Conservation (phyloP, 2,113 vertebrate genomes). For the Burhinus bistriatus region DNA sequence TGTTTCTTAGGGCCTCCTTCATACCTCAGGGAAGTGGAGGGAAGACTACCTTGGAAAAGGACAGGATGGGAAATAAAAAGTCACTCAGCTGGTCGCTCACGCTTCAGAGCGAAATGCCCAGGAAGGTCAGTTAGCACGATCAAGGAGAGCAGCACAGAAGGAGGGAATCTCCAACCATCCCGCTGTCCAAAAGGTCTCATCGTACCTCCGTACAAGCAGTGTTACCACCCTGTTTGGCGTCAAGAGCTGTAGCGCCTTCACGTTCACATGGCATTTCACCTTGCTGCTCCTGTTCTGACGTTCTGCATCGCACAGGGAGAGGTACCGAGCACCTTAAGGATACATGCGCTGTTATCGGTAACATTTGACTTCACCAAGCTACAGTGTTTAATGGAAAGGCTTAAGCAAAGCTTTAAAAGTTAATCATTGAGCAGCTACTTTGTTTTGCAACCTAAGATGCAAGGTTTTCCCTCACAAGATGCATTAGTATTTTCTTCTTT, state of each 20-base stretch:
- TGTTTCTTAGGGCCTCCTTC: neutral
- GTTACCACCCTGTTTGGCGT: too few species aligned
- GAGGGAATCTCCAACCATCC: neutral
- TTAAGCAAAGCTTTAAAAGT: neutral
- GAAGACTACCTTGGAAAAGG: neutral
- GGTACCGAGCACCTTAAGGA: too few species aligned
- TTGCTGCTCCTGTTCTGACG: neutral
- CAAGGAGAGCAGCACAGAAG: neutral
- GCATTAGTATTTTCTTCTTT: neutral
- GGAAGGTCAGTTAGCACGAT: too few species aligned
- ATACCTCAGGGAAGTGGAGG: neutral
- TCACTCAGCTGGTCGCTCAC: neutral
- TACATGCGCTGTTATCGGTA: neutral
- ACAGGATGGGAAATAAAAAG: neutral
- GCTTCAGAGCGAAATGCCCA: neutral
- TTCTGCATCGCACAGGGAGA: neutral
- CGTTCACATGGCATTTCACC: neutral
- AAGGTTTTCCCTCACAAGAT: neutral
- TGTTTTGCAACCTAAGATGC: too few species aligned
- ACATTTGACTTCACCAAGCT: too few species aligned
- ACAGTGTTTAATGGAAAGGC: neutral
- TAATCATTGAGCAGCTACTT: neutral
- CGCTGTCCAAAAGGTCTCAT: rapidly evolving
- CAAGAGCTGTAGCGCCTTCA: neutral
- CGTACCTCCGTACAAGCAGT: neutral